Conservation (phyloP, 2,797 vertebrate species). For the Acropternis orthonyx region DNA sequence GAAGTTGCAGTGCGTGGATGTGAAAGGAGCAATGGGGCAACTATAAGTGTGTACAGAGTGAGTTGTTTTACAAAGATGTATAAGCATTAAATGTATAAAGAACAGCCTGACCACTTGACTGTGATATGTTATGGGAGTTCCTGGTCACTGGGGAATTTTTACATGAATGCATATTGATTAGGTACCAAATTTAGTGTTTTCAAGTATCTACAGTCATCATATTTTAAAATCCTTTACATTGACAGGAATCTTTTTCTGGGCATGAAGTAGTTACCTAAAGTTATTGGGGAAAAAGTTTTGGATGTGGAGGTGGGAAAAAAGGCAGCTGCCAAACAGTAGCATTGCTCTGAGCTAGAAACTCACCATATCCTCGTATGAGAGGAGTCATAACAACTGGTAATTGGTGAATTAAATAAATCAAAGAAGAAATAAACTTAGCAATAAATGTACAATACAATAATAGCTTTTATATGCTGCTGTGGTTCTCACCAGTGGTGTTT, state of each 20-base stretch:
- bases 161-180: background rate
- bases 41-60: background rate
- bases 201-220: background rate
- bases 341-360: background rate
- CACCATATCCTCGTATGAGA: background rate
- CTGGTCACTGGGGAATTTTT: background rate
- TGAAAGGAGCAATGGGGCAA: background rate
- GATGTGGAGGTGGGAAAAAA: background rate
- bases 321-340: background rate
- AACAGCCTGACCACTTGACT: background rate
- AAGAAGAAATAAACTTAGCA: constrained; percentile 37
- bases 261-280: background rate
- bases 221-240: background rate
- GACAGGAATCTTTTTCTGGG: background rate
- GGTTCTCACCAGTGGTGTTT: constrained; percentile 51
- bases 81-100: background rate
- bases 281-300: background rate
- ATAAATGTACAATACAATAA: constrained; percentile 29
- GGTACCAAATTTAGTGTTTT: background rate
- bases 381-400: constrained; percentile 7
- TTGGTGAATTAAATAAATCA: constrained; percentile 43
- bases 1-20: accelerated
- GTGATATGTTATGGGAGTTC: background rate
- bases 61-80: background rate
- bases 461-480: constrained; percentile 35